A percentile compares a stretch with the other conserved stretches of the same genome.
These are phyloP conservation scores for Argopecten irradians DNA, from an alignment of 1,140 invertebrate species.

Conservation along the genomic window DNA sequence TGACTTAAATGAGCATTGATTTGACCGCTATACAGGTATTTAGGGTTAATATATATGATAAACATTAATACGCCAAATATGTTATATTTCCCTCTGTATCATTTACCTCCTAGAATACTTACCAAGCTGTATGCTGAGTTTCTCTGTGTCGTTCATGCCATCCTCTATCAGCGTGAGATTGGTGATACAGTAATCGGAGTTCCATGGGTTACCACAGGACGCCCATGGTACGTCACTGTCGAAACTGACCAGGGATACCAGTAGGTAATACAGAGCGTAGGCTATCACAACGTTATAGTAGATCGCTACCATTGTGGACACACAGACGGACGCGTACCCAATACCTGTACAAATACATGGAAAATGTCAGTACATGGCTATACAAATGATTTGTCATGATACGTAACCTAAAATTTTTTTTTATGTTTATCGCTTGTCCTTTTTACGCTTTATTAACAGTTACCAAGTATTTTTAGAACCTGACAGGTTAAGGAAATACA, in stretches of 20 bases:
- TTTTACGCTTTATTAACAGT: no score
- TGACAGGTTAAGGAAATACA: no score
- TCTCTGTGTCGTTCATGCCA: conserved; percentile 46
- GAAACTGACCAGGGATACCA: conserved; percentile 58
- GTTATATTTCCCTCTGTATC: no score
- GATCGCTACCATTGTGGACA: conserved; percentile 75
- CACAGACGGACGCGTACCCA: conserved; percentile 84
- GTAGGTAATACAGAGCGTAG: conserved; percentile 71
- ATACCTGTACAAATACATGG: conserved; percentile 83
- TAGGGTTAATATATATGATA: no score
- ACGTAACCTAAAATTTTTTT: no score
- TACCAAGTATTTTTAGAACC: no score
- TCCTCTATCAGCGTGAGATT: conserved; percentile 19
- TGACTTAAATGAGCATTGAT: no score
- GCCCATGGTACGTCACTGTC: conserved; percentile 61
- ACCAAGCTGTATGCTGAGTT: conserved; percentile 48
- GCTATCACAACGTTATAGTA: conserved; percentile 77
- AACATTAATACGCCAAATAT: no score
- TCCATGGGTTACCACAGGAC: conserved; percentile 63
- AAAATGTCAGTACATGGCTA: no score
- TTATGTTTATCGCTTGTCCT: no score
- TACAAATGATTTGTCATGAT: no score
- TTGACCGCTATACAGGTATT: no score
- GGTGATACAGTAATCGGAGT: conserved; percentile 52
- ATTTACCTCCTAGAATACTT: not conserved